A percentile compares a stretch with the other conserved stretches of the same genome.
Evolutionary conservation across 2,113 vertebrate species (phyloP).

Genomic region (Vidua macroura): DNA sequence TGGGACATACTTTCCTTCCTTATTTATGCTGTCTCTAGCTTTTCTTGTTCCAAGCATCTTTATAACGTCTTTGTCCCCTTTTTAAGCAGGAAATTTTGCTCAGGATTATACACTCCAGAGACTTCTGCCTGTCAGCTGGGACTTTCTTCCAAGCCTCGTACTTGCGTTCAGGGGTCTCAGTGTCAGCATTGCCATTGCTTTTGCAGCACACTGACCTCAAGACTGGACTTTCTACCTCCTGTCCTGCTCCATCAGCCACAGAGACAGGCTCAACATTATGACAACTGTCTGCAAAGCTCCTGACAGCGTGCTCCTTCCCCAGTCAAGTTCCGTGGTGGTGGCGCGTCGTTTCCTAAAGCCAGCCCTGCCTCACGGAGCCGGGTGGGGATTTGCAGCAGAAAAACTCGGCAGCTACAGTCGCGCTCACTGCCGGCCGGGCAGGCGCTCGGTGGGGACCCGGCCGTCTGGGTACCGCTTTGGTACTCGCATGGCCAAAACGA

Average conservation of each 20-base stretch:
- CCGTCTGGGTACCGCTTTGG: neutral
- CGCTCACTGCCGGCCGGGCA: neutral
- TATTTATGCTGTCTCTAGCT: neutral
- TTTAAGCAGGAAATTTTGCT: neutral
- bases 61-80: neutral
- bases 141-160: neutral
- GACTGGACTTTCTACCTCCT: neutral
- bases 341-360: neutral
- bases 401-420: neutral
- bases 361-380: neutral
- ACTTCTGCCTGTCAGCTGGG: neutral
- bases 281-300: neutral
- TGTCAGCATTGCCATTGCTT: neutral
- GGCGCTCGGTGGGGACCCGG: fast-evolving
- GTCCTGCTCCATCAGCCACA: neutral
- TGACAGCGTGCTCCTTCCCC: neutral
- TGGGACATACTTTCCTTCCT: neutral
- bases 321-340: neutral
- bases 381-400: neutral
- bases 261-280: neutral
- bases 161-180: neutral
- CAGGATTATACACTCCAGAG: neutral
- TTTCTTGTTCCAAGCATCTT: neutral
- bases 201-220: neutral
- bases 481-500: fast-evolving